phyloP scores from a whole-genome alignment of 1,140 invertebrate species.

The Leptopilina clavipes region DNA sequence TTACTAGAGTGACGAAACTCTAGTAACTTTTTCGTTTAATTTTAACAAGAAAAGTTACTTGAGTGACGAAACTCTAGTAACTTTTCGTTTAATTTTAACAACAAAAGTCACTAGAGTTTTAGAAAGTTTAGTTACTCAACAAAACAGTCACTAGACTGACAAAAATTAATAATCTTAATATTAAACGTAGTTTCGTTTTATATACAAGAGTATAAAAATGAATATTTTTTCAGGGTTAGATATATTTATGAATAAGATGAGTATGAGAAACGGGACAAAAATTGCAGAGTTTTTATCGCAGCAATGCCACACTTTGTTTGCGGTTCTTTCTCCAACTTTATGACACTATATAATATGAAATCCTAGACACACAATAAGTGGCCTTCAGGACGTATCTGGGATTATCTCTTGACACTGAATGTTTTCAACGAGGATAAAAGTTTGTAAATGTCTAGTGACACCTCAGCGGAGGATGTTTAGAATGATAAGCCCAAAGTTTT shows the following conservation, averaged over 20 bases:
- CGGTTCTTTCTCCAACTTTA: slow-evolving; percentile 52
- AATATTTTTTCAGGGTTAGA: slow-evolving; percentile 28
- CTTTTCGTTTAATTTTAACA: too few relatives aligned
- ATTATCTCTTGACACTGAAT: slow-evolving; percentile 50
- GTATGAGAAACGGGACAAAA: slow-evolving; percentile 44
- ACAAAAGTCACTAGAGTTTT: too few relatives aligned
- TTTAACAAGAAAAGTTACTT: too few relatives aligned
- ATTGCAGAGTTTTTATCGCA: slow-evolving; percentile 48
- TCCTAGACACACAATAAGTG: slow-evolving; percentile 61
- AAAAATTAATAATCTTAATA: too few relatives aligned
- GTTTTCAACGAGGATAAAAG: slow-evolving; percentile 16
- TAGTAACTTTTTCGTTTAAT: too few relatives aligned
- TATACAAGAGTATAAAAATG: slow-evolving; percentile 38
- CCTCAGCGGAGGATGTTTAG: slow-evolving; percentile 56
- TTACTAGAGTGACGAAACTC: too few relatives aligned
- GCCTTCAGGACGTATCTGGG: slow-evolving; percentile 38
- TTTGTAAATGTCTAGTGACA: slow-evolving; percentile 40
- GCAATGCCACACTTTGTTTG: slow-evolving; percentile 54
- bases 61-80: too few relatives aligned
- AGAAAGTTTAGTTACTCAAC: too few relatives aligned
- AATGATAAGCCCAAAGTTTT: slow-evolving; percentile 60
- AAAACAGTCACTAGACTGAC: too few relatives aligned
- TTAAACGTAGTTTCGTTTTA: neutral
- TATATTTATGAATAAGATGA: slow-evolving; percentile 27
- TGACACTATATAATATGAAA: slow-evolving; percentile 47